These are phyloP conservation scores for Corythucha ciliata DNA, from an alignment of 2,888 invertebrate genomes.

Conservation along the genomic window DNA sequence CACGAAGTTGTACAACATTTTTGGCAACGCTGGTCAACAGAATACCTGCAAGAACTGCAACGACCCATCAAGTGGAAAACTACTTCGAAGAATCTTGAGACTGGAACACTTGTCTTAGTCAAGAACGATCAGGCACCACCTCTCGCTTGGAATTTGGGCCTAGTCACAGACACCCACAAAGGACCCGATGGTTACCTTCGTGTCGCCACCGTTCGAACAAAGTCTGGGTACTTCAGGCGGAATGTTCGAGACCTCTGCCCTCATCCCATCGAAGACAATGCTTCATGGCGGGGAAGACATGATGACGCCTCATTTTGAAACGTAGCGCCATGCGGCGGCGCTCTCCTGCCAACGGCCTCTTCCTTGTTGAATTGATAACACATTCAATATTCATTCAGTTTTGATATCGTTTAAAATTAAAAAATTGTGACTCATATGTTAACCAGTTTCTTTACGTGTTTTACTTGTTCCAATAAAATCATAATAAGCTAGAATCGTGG, in stretches of 20 bases:
- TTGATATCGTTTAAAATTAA: too few relatives aligned
- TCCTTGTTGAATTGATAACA: too few relatives aligned
- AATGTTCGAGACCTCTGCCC: constrained; percentile 14
- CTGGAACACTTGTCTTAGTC: constrained; percentile 10
- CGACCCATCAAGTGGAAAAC: constrained; percentile 7
- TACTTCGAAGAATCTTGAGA: background rate
- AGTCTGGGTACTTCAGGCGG: constrained; percentile 9
- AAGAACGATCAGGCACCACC: constrained; percentile 17
- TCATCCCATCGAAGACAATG: too few relatives aligned
- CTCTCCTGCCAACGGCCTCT: too few relatives aligned
- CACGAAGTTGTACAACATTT: constrained; percentile 15
- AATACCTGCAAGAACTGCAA: constrained; percentile 9
- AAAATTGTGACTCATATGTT: too few relatives aligned
- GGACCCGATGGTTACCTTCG: constrained; percentile 9
- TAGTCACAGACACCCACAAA: background rate
- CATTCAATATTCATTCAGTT: too few relatives aligned
- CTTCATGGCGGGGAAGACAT: too few relatives aligned
- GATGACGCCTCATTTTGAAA: too few relatives aligned
- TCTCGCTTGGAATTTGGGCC: constrained; percentile 4
- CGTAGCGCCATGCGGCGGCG: too few relatives aligned
- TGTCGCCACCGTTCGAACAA: constrained; percentile 4
- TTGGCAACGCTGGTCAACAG: constrained; percentile 15
- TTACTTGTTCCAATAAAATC: too few relatives aligned
- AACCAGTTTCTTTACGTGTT: too few relatives aligned
- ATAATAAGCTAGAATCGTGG: too few relatives aligned